Evolutionary conservation across 2,888 invertebrate species (phyloP).

Genomic region (Coelopa pilipes): DNA sequence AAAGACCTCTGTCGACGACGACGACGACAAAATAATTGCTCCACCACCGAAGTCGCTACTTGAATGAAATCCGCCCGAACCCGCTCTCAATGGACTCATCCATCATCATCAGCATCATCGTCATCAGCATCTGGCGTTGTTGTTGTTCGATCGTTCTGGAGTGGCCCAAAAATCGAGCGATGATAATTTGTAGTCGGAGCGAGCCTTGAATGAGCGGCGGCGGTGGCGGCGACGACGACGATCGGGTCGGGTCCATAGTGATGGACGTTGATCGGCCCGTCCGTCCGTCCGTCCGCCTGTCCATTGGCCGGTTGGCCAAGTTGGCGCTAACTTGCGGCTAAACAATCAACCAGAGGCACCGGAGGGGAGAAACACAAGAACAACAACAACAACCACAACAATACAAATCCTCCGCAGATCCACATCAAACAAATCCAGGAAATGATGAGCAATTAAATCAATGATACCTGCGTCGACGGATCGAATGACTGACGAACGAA

Average conservation of each 20-base stretch:
- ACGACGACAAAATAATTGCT: conserved; percentile 43
- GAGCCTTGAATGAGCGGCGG: conserved; percentile 14
- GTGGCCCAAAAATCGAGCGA: conserved; percentile 5
- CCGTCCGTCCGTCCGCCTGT: too few relatives aligned
- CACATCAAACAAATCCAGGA: conserved; percentile 62
- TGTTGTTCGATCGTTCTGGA: not conserved
- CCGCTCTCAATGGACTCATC: conserved; percentile 57
- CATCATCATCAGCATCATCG: conserved; percentile 47
- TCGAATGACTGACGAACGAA: conserved; percentile 1
- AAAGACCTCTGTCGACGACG: conserved; percentile 7
- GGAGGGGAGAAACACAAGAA: conserved; percentile 20
- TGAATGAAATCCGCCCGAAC: conserved; percentile 12
- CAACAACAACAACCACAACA: conserved; percentile 22
- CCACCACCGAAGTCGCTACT: conserved; percentile 39
- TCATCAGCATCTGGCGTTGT: not conserved
- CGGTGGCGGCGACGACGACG: too few relatives aligned
- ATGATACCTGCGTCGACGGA: conserved; percentile 47
- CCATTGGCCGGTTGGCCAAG: conserved; percentile 20
- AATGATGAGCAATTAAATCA: conserved; percentile 66
- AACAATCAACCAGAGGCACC: not conserved
- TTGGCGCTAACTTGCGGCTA: conserved; percentile 53
- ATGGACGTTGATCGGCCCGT: too few relatives aligned
- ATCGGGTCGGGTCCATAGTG: too few relatives aligned
- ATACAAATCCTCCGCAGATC: too few relatives aligned
- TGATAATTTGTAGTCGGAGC: conserved; percentile 19